These are phyloP conservation scores for Philopedon plagiatum DNA, from an alignment of 2,888 invertebrate genomes.

Conservation along the genomic window DNA sequence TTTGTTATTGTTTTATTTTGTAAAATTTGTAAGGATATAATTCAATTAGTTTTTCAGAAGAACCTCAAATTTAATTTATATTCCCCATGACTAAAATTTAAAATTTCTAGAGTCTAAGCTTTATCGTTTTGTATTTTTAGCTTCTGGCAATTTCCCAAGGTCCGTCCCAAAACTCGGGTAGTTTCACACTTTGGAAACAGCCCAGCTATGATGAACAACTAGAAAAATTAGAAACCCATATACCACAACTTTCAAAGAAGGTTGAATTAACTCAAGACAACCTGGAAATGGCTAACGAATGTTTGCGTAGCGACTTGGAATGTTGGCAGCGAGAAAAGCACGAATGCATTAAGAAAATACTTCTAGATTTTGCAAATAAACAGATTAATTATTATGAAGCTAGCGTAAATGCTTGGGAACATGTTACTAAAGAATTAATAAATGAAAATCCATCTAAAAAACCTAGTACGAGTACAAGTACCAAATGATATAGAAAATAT, in stretches of 20 bases:
- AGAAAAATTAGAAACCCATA: conserved; percentile 68
- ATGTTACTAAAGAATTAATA: conserved; percentile 61
- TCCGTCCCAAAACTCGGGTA: conserved; percentile 52
- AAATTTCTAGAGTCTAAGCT: no score
- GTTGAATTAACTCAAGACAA: conserved; percentile 74
- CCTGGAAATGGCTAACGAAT: conserved; percentile 79
- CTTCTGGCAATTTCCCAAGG: conserved; percentile 60
- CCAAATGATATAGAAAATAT: conserved; percentile 47
- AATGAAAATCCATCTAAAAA: conserved; percentile 40
- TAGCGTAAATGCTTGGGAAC: conserved; percentile 73
- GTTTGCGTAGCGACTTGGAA: conserved; percentile 77
- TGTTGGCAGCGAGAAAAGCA: conserved; percentile 79
- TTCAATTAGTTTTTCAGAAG: no score
- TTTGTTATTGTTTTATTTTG: no score
- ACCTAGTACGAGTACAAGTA: conserved; percentile 11
- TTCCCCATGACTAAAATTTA: no score
- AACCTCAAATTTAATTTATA: no score
- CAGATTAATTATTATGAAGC: conserved; percentile 78
- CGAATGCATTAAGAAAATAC: conserved; percentile 75
- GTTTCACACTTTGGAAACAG: conserved; percentile 74
- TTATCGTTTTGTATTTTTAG: conserved; percentile 49
- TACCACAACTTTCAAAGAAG: conserved; percentile 71
- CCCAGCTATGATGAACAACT: conserved; percentile 74
- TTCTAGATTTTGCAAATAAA: conserved; percentile 75
- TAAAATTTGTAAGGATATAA: no score